These are phyloP conservation scores for Oenanthe melanoleuca DNA, from an alignment of 2,113 vertebrate species.

Conservation along the genomic window DNA sequence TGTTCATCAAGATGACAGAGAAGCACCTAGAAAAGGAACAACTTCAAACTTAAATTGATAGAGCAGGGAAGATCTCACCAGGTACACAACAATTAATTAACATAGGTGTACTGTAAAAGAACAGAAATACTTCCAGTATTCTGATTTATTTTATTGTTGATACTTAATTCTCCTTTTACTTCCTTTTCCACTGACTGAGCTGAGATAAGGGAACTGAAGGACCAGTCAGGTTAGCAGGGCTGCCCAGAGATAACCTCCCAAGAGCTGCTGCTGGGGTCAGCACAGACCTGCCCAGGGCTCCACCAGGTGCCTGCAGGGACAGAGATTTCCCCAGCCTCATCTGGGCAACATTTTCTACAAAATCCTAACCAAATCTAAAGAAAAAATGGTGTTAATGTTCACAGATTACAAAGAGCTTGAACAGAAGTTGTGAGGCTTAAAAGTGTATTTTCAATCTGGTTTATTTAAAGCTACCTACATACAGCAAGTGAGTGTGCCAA, in stretches of 20 bases:
- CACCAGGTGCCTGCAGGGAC: background rate
- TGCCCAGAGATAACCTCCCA: background rate
- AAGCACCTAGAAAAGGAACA: background rate
- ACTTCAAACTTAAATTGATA: background rate
- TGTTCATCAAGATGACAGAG: background rate
- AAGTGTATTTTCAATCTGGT: background rate
- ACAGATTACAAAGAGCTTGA: background rate
- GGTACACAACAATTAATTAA: background rate
- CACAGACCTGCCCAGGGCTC: background rate
- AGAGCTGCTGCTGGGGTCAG: background rate
- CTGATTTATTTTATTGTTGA: background rate
- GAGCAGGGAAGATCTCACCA: background rate
- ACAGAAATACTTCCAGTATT: background rate
- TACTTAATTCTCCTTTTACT: background rate
- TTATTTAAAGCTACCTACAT: background rate
- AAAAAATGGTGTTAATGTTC: background rate
- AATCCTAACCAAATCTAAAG: background rate
- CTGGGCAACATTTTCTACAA: background rate
- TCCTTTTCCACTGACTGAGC: background rate
- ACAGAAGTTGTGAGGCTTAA: background rate
- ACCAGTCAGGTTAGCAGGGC: background rate
- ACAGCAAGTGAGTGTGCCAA: background rate
- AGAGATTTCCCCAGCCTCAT: background rate
- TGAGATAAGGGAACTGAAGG: background rate
- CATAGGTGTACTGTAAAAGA: no score